phyloP scores from a whole-genome alignment of 2,797 vertebrate genomes.

The Limnodromus scolopaceus region DNA sequence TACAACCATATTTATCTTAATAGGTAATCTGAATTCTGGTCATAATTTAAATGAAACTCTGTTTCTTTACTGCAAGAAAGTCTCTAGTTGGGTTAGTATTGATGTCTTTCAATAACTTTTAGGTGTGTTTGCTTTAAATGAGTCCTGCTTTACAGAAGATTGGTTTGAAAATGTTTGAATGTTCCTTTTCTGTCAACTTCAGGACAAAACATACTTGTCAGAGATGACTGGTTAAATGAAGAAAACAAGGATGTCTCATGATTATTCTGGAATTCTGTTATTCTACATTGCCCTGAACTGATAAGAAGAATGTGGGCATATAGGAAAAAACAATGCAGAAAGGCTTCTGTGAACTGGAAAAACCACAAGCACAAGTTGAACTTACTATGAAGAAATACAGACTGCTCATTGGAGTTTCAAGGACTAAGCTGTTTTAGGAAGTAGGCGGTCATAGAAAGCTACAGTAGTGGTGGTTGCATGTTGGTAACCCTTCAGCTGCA shows the following conservation, averaged over 20 bases:
- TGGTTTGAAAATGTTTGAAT: neutral
- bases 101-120: neutral
- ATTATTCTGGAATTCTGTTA: neutral
- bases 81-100: neutral
- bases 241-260: neutral
- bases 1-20: neutral
- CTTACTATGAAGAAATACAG: neutral
- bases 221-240: neutral
- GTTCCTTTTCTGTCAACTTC: neutral
- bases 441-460: neutral
- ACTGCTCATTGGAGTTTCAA: neutral
- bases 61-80: neutral
- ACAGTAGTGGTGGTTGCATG: neutral
- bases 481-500: neutral
- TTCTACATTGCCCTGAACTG: neutral
- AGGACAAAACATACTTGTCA: neutral
- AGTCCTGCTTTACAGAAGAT: neutral
- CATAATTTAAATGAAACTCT: neutral
- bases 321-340: neutral
- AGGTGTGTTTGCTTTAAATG: neutral
- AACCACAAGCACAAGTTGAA: neutral
- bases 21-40: neutral
- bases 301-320: fast-evolving
- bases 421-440: too few relatives aligned
- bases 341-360: neutral